Conservation (phyloP, 2,113 vertebrate genomes). For the Ctenomys sociabilis region DNA sequence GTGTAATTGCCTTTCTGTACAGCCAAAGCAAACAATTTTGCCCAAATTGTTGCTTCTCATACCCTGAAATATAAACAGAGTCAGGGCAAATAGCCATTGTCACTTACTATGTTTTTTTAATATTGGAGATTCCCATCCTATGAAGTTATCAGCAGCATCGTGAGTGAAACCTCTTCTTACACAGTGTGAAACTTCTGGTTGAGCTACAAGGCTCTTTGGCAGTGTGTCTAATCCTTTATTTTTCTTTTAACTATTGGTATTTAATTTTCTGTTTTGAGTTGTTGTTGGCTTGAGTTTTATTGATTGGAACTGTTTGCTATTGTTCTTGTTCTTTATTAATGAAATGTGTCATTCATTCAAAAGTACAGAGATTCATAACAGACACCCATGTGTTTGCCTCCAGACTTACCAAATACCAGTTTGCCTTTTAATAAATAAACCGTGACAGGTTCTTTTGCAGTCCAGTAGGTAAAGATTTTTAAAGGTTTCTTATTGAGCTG, state of each 20-base stretch:
- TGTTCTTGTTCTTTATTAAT: neutral
- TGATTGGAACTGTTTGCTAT: neutral
- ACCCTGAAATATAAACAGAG: slow-evolving; percentile 3
- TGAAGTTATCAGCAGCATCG: neutral
- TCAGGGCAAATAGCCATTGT: neutral
- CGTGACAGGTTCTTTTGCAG: neutral
- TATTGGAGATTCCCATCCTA: neutral
- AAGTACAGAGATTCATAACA: neutral
- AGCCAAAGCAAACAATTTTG: slow-evolving; percentile 20
- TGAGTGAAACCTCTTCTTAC: neutral
- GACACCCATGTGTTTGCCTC: neutral
- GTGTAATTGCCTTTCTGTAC: neutral
- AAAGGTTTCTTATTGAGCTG: neutral
- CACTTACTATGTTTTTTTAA: neutral
- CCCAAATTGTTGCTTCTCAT: neutral
- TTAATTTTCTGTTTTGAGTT: neutral
- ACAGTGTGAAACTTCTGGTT: neutral
- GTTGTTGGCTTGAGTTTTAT: slow-evolving; percentile 6
- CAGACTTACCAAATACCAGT: slow-evolving; percentile 10
- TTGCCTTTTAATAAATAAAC: slow-evolving; percentile 27
- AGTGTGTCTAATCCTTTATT: neutral
- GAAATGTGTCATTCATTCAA: neutral
- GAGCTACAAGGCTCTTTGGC: neutral
- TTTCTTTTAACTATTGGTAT: neutral
- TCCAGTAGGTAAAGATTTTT: neutral